phyloP scores from a whole-genome alignment of 2,113 vertebrate genomes.

The Siphamia tubifer region DNA sequence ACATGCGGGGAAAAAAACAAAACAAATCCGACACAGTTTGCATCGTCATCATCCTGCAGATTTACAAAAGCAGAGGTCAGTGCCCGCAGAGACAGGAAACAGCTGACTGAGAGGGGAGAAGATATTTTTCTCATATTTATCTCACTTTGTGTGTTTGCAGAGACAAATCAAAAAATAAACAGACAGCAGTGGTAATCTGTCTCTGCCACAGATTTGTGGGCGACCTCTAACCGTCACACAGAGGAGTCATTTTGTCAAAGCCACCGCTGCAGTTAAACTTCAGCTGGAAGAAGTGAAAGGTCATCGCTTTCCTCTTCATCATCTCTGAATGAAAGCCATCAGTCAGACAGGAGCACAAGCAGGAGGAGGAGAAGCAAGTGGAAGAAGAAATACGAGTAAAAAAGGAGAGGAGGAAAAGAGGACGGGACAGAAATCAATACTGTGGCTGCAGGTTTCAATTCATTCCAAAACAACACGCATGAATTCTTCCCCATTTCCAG shows the following conservation, averaged over 20 bases:
- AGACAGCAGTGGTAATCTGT: not conserved
- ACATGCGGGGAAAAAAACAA: not conserved
- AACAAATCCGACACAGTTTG: not conserved
- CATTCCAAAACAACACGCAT: constrained; percentile 66
- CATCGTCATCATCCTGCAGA: not conserved
- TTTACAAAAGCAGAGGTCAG: not conserved
- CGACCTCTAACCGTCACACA: constrained; percentile 12
- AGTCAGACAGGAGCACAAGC: not conserved
- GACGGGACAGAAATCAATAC: constrained; percentile 16
- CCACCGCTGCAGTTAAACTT: constrained; percentile 2
- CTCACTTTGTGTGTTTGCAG: not conserved
- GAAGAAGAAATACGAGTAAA: not conserved
- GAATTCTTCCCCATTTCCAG: constrained; percentile 70
- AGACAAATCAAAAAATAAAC: not conserved
- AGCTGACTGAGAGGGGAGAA: not conserved
- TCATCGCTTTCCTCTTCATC: constrained; percentile 21
- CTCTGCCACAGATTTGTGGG: not conserved
- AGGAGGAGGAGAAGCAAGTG: not conserved
- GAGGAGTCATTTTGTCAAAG: not conserved
- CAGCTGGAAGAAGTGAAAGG: constrained; percentile 33
- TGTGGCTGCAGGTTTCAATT: constrained; percentile 57
- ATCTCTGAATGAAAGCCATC: constrained; percentile 7
- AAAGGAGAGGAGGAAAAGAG: not conserved
- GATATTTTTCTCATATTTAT: not conserved
- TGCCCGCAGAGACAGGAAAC: not conserved